Base-by-base conservation (phyloP, 2,888 invertebrate genomes). In the Volucella inflata region DNA sequence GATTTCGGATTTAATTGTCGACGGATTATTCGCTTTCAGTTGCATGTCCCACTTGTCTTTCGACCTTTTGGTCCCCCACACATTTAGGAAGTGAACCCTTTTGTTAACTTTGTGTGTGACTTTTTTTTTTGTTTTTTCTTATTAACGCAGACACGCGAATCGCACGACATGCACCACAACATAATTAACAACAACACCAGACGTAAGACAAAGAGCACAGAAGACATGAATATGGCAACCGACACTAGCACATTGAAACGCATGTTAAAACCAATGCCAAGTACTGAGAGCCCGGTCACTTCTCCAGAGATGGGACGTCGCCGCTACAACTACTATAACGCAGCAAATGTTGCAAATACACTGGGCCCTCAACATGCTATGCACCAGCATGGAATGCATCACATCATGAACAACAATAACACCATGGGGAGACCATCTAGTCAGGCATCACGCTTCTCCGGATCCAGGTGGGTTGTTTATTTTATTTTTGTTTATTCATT, bases 231-330 rank as follows among this genome's bases (percentile, higher is more conserved):
- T 92, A 93, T 93, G 92, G 94, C 88, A 55, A 91, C 90, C 88
- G 91, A 91, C 88, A 91, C 96, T 96, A 90, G 91, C 89, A 98
- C 98, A 9, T 93, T 98, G 89, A 98, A 98, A 92, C 95, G 97
- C 87, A 98, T 98, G 97, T 94, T 98, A 89, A 98, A 98, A 90
- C 98, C 98, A 64, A 97, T 98, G 95, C 96, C 98, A 30, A 97
- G 96, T 88, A 95, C 95, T 77, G 97, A 97, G 91, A 97, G 96
- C 90, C 97, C 97, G 1, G 97, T 96, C 67, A 97, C 97, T 62
- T 97, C 97, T 75, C 97, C 97, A 14, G 97, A 97, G 93, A 97
- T 97, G 96, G 96, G 96, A 17, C 94, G 97, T 62, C 95, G 96
- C 59, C 94, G 96, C 67, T 96, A 96, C 91, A 94, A 94, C 90